Percentiles rank a stretch among this genome's conserved stretches.
phyloP scores from a whole-genome alignment of 2,113 vertebrate species.

The Natator depressus region DNA sequence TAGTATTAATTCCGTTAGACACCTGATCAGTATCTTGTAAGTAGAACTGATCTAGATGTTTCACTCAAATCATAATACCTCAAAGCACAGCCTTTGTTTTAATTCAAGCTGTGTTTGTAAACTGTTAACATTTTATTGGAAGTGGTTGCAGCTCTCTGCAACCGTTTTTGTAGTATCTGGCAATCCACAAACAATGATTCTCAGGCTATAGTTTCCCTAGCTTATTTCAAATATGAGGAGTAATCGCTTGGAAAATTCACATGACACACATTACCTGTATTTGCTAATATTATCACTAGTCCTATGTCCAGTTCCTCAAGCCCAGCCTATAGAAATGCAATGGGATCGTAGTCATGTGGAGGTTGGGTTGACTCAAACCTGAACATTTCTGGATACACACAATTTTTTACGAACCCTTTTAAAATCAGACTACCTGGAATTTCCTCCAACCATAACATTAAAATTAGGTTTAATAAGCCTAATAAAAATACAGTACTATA shows the following conservation, averaged over 20 bases:
- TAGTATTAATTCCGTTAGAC: not conserved
- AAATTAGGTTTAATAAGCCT: conserved; percentile 33
- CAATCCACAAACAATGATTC: not conserved
- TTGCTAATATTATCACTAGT: not conserved
- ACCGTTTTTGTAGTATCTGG: not conserved
- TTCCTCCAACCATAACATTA: not conserved
- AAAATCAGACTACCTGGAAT: not conserved
- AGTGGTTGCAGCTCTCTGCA: not conserved
- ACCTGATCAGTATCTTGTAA: not conserved
- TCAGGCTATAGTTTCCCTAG: not conserved
- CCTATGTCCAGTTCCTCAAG: not conserved
- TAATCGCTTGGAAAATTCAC: not conserved
- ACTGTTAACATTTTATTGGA: not conserved
- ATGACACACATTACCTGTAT: not conserved
- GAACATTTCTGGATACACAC: not conserved
- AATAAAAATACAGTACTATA: not conserved
- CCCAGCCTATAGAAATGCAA: not conserved
- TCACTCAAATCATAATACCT: not conserved
- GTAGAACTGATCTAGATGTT: not conserved
- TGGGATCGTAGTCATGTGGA: not conserved
- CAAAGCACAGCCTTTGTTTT: not conserved
- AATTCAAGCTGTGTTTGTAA: not conserved
- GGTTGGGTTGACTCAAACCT: not conserved
- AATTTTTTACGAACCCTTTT: not conserved
- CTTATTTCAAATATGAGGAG: not conserved